Conservation (phyloP, 2,888 invertebrate genomes). For the Drosophila siamana region DNA sequence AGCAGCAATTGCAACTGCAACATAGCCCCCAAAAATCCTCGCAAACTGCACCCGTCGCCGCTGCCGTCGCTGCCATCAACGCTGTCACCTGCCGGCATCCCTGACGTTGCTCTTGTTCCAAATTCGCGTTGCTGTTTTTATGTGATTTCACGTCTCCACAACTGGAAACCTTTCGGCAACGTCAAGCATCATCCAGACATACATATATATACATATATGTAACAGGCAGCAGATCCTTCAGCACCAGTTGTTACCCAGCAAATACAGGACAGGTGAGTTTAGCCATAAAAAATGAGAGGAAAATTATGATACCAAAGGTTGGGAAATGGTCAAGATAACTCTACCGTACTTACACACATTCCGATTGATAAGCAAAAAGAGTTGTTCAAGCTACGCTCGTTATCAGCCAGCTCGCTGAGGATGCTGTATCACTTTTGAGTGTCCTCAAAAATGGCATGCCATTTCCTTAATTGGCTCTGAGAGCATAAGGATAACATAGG, state of each 20-base stretch:
- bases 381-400: not conserved
- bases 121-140: conserved; percentile 33
- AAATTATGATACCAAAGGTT: not conserved
- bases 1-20: conserved; percentile 28
- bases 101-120: conserved; percentile 32
- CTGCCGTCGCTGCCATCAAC: conserved; percentile 34
- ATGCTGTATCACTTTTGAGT: not conserved
- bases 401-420: not conserved
- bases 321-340: not conserved
- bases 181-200: conserved; percentile 31
- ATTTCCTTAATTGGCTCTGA: conserved; percentile 6
- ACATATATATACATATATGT: not conserved
- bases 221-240: conserved; percentile 34
- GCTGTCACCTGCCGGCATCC: conserved; percentile 53
- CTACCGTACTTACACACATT: not conserved
- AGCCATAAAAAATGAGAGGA: not conserved
- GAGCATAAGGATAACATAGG: not conserved
- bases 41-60: conserved; percentile 36
- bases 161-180: conserved; percentile 43
- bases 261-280: conserved; percentile 43
- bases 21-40: conserved; percentile 44
- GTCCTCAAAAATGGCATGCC: not conserved
- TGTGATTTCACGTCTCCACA: conserved; percentile 65
- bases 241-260: conserved; percentile 38
- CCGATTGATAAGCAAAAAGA: conserved; percentile 1